Base-by-base conservation (phyloP, 1,140 invertebrate genomes). In the Phymastichus coffea region DNA sequence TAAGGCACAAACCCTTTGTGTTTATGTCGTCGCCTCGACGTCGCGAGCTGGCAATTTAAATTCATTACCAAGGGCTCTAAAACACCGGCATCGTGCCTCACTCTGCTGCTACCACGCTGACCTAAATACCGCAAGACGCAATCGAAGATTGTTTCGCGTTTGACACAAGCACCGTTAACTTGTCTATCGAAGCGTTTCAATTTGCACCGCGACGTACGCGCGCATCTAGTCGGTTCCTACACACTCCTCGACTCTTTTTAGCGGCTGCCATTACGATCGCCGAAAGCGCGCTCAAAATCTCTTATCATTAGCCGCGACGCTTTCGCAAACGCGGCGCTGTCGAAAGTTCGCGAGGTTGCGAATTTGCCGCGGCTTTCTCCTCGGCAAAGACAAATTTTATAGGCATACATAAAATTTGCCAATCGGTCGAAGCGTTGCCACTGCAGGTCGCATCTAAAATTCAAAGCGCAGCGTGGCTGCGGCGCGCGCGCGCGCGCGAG, bases 41-140 rank as follows among this genome's bases (percentile, higher is more conserved):
- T 20, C 28, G 61, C 46, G 57, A 63, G 64, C 60, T 44, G 30
- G 63, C 48, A 71, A 74, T 75, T 71, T 74, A 66, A 66, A 72
- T 74, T 74, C 65, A 72, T 74, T 68, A 69, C 51, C 48, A 65
- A 33, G 28, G 6, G 12, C 28, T 6, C 6, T 33, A 33, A 33
- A 33, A 12, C 28, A 7, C 6, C 28, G 6, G 28, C 12, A 7
- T 33, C 28, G 6, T 33, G 6, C 28, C 60, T 67, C 28, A 46
- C 41, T 61, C 60, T 69, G 30, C 51, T 68, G 33, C 51, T 62
- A 57, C 49, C 62, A 64, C 47, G 35, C 19, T 68, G 64, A 68
- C 65, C 67, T 49, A 66, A 68, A 71, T 72, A 67, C 40, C 57
- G 22, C 41, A 25, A 62, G 59, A 56, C 51, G 53, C 53, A 51